Conservation (phyloP, 2,888 invertebrate genomes). For the Heteromyza rotundicornis region DNA sequence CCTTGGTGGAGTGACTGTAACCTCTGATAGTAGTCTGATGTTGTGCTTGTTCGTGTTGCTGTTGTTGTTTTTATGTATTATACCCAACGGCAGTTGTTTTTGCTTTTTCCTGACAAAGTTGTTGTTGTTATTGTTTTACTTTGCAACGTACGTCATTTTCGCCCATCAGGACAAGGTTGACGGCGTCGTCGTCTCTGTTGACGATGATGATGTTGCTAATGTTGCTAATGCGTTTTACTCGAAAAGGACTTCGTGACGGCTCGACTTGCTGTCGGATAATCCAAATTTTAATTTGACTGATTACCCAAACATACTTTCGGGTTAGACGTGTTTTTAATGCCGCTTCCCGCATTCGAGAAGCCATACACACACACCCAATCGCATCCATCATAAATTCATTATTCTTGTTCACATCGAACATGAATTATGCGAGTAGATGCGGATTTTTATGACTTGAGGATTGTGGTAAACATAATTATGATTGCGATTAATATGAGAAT, state of each 20-base stretch:
- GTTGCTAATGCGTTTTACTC: conserved; percentile 35
- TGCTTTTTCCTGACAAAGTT: neutral
- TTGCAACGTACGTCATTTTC: neutral
- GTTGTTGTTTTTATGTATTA: conserved; percentile 2
- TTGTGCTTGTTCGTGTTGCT: conserved; percentile 9
- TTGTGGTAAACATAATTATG: conserved; percentile 4
- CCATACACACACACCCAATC: conserved; percentile 13
- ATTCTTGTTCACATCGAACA: conserved; percentile 32
- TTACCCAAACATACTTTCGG: conserved; percentile 44
- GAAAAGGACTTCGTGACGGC: conserved; percentile 57
- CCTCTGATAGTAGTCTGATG: too few species aligned
- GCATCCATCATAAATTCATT: conserved; percentile 37
- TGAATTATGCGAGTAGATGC: conserved; percentile 21
- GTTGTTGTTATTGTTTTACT: conserved; percentile 5
- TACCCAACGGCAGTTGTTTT: conserved; percentile 14
- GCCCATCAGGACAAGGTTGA: conserved; percentile 11
- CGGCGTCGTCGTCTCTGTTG: conserved; percentile 8
- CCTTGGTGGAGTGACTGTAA: neutral
- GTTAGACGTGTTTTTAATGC: conserved; percentile 1
- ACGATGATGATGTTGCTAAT: conserved; percentile 25
- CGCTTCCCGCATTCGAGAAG: neutral
- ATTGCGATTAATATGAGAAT: neutral
- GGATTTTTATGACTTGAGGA: neutral
- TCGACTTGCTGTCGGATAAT: conserved; percentile 61
- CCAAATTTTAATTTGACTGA: conserved; percentile 63